phyloP scores from a whole-genome alignment of 1,140 invertebrate species.

The Zaprionus ghesquierei region DNA sequence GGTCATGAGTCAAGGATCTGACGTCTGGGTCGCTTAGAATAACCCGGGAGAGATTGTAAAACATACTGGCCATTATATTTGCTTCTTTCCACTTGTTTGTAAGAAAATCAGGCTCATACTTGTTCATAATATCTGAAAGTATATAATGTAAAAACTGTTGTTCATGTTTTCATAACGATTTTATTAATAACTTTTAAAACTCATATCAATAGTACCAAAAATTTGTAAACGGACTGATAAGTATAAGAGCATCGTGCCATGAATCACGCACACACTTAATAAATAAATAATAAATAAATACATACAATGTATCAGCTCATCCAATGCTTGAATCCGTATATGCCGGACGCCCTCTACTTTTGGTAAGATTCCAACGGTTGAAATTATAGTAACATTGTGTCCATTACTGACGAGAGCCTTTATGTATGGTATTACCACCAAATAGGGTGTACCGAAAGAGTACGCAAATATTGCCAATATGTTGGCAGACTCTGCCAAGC shows the following conservation, averaged over 20 bases:
- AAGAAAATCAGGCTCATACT: background rate
- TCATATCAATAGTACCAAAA: too few species aligned
- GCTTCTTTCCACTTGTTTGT: constrained; percentile 39
- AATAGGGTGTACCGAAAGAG: constrained; percentile 3
- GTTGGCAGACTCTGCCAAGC: constrained; percentile 4
- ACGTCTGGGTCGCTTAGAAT: constrained; percentile 36
- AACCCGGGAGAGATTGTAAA: constrained; percentile 12
- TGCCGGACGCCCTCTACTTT: constrained; percentile 41
- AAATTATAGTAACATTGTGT: constrained; percentile 45
- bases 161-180: too few species aligned
- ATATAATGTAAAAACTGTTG: too few species aligned
- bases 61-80: background rate
- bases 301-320: too few species aligned
- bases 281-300: too few species aligned
- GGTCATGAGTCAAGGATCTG: constrained; percentile 29
- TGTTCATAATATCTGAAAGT: background rate
- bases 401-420: constrained; percentile 13
- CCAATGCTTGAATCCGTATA: constrained; percentile 22
- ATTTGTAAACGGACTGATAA: too few species aligned
- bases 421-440: constrained; percentile 28
- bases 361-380: background rate
- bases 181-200: too few species aligned
- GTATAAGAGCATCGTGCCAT: too few species aligned
- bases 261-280: too few species aligned
- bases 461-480: constrained; percentile 45